A percentile compares a stretch with the other conserved stretches of the same genome.
Conservation (phyloP, 2,888 invertebrate species). For the Melangyna quadrimaculata region DNA sequence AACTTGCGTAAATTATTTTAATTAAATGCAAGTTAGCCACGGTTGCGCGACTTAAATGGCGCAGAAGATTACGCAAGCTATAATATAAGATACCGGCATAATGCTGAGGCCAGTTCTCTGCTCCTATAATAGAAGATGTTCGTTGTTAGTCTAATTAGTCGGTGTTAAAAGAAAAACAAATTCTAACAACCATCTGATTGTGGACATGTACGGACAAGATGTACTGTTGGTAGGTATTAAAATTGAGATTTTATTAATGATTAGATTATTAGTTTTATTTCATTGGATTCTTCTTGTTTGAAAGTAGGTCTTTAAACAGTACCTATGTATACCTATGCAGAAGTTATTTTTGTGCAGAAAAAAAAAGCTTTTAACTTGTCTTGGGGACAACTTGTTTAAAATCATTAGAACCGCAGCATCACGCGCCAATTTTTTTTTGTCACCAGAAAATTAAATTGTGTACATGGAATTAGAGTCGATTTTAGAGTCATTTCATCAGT, state of each 20-base stretch:
- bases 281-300: neutral
- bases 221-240: neutral
- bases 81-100: conserved; percentile 26
- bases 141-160: conserved; percentile 11
- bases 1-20: conserved; percentile 58
- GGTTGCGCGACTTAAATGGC: conserved; percentile 31
- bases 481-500: too few relatives aligned
- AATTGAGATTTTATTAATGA: neutral
- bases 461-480: too few relatives aligned
- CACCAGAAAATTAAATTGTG: too few relatives aligned
- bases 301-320: neutral
- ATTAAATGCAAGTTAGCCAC: conserved; percentile 38
- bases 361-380: neutral
- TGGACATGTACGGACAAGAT: neutral
- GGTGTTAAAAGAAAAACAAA: neutral
- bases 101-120: neutral
- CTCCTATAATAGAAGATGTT: conserved; percentile 8
- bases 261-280: neutral
- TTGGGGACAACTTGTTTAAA: neutral
- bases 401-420: neutral
- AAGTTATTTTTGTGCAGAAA: neutral
- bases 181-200: conserved; percentile 7
- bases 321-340: too few relatives aligned
- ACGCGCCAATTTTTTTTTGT: too few relatives aligned
- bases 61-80: conserved; percentile 29